Base-by-base conservation (phyloP, 1,140 invertebrate genomes). In the Drosophila navojoa region DNA sequence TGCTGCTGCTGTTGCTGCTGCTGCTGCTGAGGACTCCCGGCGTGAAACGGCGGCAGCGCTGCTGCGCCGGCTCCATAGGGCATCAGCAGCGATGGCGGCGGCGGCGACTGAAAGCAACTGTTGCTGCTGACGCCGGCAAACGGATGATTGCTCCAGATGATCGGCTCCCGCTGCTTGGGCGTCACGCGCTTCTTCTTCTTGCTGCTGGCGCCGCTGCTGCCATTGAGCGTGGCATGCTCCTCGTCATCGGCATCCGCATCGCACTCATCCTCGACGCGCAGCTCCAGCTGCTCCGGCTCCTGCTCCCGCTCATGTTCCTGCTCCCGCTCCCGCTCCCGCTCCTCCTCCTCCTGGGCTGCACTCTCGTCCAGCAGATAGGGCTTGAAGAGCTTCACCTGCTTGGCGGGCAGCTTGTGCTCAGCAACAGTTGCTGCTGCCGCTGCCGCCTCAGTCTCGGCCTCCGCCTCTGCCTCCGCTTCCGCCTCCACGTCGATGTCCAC, bases 361-460 rank as follows among this genome's bases (percentile, higher is more conserved):
- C 93, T 89, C n/a, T 93, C 92, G 71, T 95, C 94, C 79, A 94
- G 93, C 42, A 95, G 90, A 81, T 95, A 95, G 44, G 95, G 96
- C 86, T 96, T 95, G 91, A 96, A 96, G 16, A 96, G 86, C 80
- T 95, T 95, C 55, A 94, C 93, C 44, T 93, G 92, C 75, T 92
- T 92, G 1, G 85, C 75, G 52, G 80, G 80, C 57, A 91, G 59
- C 57, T 79, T 66, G 13, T 53, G 72, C 55, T 79, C 61, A 0
- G 68, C 53, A 60, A 69, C 7, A 45, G 74, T 52, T 64, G 69
- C 71, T 10, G 58, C n/a, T 9, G 77, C 74, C 1, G 52, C 81
- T 1, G 27, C 71, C 7, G 58, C 9, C 6, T 75, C 74, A 1
- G 52, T 77, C 1, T 85, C 81, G n/a, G 45, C 32, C 16, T 78